These are phyloP conservation scores for Cacatua alba DNA, from an alignment of 2,113 vertebrate genomes.

Conservation along the genomic window DNA sequence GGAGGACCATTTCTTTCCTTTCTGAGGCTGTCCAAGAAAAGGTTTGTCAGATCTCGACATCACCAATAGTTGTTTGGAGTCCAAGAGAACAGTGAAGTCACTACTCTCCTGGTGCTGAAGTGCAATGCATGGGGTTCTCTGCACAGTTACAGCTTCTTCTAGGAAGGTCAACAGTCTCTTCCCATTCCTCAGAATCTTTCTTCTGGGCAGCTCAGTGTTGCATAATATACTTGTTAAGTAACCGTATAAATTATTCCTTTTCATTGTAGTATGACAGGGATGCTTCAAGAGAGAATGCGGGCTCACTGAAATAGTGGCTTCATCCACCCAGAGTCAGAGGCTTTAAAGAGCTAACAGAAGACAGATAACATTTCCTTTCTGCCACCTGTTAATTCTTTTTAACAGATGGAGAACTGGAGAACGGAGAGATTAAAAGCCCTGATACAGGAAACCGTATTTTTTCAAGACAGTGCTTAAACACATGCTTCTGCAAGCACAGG, in stretches of 20 bases:
- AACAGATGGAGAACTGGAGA: constrained; percentile 63
- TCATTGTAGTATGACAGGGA: not conserved
- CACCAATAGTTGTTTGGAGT: not conserved
- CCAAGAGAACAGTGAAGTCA: not conserved
- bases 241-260: not conserved
- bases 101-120: not conserved
- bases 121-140: not conserved
- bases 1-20: not conserved
- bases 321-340: not conserved
- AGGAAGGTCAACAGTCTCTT: not conserved
- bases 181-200: not conserved
- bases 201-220: not conserved
- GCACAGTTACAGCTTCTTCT: not conserved
- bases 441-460: constrained; percentile 62
- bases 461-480: constrained; percentile 47
- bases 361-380: constrained; percentile 61
- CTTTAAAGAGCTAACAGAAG: constrained; percentile 47
- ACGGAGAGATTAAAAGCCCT: constrained; percentile 63
- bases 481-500: constrained; percentile 36
- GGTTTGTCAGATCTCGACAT: rapidly evolving
- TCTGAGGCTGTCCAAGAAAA: not conserved
- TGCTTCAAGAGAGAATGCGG: not conserved
- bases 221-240: not conserved
- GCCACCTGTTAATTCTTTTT: constrained; percentile 65
- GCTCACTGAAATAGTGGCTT: not conserved